Percentiles rank a stretch among this genome's conserved stretches.
These are phyloP conservation scores for Nematopogon swammerdamellus DNA, from an alignment of 2,888 invertebrate species.

Conservation along the genomic window DNA sequence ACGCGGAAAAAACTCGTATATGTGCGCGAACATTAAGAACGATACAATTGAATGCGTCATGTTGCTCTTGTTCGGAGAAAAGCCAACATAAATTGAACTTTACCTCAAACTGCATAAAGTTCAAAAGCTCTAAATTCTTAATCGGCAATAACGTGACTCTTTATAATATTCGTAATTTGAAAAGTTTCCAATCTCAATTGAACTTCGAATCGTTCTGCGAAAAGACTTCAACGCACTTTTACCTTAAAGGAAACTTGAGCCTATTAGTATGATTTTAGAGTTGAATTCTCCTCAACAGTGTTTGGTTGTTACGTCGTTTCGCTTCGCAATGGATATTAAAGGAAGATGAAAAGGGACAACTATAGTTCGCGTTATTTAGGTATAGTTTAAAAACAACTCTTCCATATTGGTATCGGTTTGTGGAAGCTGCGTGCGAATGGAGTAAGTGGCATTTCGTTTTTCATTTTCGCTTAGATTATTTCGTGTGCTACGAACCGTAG, in stretches of 20 bases:
- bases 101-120: too few relatives aligned
- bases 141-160: slow-evolving; percentile 1
- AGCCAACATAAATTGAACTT: too few relatives aligned
- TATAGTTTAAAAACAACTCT: not conserved
- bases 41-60: too few relatives aligned
- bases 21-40: too few relatives aligned
- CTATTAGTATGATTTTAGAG: too few relatives aligned
- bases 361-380: slow-evolving; percentile 4
- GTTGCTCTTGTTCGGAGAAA: too few relatives aligned
- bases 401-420: not conserved
- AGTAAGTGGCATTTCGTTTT: not conserved
- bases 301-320: too few relatives aligned
- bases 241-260: not conserved
- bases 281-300: too few relatives aligned
- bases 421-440: not conserved
- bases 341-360: slow-evolving; percentile 4
- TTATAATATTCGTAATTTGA: slow-evolving; percentile 6
- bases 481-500: not conserved
- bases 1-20: too few relatives aligned
- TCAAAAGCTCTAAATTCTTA: too few relatives aligned
- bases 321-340: not conserved
- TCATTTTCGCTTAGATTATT: not conserved
- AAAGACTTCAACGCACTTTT: not conserved
- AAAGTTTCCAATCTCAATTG: slow-evolving; percentile 7
- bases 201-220: not conserved